Conservation (phyloP, 2,888 invertebrate genomes). For the Drosophila greeni region DNA sequence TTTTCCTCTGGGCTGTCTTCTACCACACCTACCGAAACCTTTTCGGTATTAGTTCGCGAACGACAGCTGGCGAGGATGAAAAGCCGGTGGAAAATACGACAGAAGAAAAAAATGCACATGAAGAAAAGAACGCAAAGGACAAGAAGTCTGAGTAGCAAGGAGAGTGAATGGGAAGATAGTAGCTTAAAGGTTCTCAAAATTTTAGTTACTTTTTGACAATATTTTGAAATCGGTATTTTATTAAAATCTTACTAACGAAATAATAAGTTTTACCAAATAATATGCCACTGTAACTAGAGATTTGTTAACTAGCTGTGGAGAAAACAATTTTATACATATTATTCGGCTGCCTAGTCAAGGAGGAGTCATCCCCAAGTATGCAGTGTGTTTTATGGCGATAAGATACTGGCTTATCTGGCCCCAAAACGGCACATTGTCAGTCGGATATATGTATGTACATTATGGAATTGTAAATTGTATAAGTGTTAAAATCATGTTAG, state of each 20-base stretch:
- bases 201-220: conserved; percentile 24
- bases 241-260: conserved; percentile 33
- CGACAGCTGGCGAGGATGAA: conserved; percentile 7
- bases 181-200: conserved; percentile 18
- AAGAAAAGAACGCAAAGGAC: conserved; percentile 9
- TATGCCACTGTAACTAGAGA: conserved; percentile 29
- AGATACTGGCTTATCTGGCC: conserved; percentile 18
- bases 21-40: conserved; percentile 53
- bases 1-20: conserved; percentile 81
- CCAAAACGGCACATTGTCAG: conserved; percentile 28
- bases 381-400: conserved; percentile 25
- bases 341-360: conserved; percentile 41
- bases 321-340: conserved; percentile 12
- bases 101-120: neutral
- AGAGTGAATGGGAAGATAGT: neutral
- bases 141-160: conserved; percentile 34
- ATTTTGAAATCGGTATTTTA: conserved; percentile 15
- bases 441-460: conserved; percentile 33
- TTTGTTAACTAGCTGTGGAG: conserved; percentile 29
- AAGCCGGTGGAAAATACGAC: neutral
- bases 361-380: conserved; percentile 23
- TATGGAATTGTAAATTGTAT: conserved; percentile 30
- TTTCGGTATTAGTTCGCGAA: conserved; percentile 6
- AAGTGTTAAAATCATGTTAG: conserved; percentile 24
- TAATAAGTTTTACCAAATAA: conserved; percentile 37